Percentiles rank a stretch among this genome's conserved stretches.
These are phyloP conservation scores for Potamarius usumacintae DNA, from an alignment of 2,113 vertebrate genomes.

Conservation along the genomic window DNA sequence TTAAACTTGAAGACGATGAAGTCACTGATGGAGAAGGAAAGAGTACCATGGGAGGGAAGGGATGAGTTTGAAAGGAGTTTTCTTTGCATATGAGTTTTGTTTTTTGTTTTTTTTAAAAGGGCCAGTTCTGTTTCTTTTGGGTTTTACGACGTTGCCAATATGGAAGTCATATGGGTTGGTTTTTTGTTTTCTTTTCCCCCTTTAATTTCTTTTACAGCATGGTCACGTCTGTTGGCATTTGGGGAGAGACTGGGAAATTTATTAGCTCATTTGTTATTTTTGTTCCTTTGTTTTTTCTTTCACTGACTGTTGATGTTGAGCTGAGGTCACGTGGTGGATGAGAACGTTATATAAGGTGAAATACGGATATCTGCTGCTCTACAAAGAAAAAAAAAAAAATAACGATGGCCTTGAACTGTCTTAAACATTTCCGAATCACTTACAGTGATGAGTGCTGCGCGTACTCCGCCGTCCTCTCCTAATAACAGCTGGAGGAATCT, in stretches of 20 bases:
- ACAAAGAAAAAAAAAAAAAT: constrained; percentile 76
- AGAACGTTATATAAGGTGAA: constrained; percentile 68
- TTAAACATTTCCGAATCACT: constrained; percentile 78
- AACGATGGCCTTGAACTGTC: constrained; percentile 82
- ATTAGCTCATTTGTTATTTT: constrained; percentile 57
- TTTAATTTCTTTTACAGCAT: constrained; percentile 56
- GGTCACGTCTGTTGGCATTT: constrained; percentile 48
- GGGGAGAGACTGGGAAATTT: constrained; percentile 46
- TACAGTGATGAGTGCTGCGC: constrained; percentile 41
- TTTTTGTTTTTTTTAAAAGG: constrained; percentile 51
- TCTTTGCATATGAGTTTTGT: constrained; percentile 51
- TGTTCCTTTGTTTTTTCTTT: constrained; percentile 57
- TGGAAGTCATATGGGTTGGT: constrained; percentile 7
- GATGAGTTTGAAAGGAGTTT: constrained; percentile 56
- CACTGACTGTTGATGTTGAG: constrained; percentile 68
- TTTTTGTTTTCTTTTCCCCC: constrained; percentile 26
- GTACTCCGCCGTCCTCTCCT: constrained; percentile 59
- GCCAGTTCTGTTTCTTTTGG: constrained; percentile 62
- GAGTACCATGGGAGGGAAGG: constrained; percentile 55
- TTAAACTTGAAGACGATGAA: constrained; percentile 74
- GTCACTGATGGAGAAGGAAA: constrained; percentile 62
- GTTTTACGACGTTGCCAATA: constrained; percentile 27
- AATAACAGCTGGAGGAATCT: constrained; percentile 64
- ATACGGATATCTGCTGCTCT: constrained; percentile 81
- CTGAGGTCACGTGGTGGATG: constrained; percentile 70